Evolutionary conservation across 2,113 vertebrate species (phyloP).

Genomic region (Nicator chloris): DNA sequence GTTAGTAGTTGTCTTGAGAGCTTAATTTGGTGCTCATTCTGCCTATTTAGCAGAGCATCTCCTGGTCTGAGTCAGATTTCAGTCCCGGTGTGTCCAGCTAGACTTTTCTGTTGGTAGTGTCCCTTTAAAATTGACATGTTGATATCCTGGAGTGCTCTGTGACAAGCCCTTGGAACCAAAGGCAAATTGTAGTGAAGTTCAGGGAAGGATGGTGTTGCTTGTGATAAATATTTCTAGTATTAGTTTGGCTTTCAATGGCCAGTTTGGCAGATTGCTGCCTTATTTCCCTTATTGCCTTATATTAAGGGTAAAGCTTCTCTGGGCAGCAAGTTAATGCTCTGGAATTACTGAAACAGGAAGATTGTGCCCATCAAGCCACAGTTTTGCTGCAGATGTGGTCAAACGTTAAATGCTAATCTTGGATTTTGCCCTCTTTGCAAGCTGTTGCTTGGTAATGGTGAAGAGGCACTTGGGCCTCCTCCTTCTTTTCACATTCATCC

Average conservation of each 20-base stretch:
- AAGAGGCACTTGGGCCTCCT: not conserved
- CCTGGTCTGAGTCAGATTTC: not conserved
- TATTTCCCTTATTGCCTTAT: no score
- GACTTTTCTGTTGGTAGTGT: not conserved
- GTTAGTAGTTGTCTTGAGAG: not conserved
- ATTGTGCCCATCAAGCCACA: not conserved
- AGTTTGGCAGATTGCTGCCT: not conserved
- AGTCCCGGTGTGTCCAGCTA: not conserved
- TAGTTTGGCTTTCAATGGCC: not conserved
- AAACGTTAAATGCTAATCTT: not conserved
- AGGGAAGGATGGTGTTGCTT: not conserved
- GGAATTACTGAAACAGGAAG: not conserved
- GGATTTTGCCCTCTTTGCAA: not conserved
- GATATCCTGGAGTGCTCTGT: not conserved
- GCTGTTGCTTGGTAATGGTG: not conserved
- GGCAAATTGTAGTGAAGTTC: fast-evolving
- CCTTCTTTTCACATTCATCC: not conserved
- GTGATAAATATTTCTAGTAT: not conserved
- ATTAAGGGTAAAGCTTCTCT: no score
- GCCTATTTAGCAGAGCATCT: not conserved
- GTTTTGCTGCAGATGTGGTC: not conserved
- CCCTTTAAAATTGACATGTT: not conserved
- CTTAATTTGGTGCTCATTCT: not conserved
- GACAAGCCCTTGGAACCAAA: not conserved
- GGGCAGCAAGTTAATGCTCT: not conserved